A percentile compares a stretch with the other conserved stretches of the same genome.
Conservation (phyloP, 2,888 invertebrate genomes). For the Melanchra persicariae region DNA sequence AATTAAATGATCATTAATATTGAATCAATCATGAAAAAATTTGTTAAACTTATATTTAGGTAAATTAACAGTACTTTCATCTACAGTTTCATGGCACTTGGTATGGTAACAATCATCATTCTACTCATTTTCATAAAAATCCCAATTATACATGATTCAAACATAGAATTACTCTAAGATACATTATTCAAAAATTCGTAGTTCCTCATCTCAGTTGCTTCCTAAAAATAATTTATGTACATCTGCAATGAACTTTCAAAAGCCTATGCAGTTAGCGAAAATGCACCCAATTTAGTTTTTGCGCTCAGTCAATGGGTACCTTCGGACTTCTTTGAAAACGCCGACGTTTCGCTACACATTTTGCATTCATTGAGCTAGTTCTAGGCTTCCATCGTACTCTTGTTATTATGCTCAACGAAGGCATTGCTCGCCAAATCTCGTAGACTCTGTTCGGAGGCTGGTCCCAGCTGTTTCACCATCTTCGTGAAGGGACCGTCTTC, state of each 20-base stretch:
- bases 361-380: neutral
- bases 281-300: neutral
- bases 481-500: conserved; percentile 90
- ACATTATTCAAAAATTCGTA: conserved; percentile 3
- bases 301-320: neutral
- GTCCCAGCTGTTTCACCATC: conserved; percentile 92
- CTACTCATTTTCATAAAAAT: neutral
- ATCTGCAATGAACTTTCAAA: neutral
- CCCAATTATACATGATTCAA: neutral
- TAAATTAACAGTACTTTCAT: neutral
- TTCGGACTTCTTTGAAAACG: neutral
- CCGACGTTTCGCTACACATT: neutral
- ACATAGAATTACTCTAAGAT: neutral
- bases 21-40: too few species aligned
- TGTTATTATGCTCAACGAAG: conserved; percentile 78
- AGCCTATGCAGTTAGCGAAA: neutral
- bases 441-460: conserved; percentile 84
- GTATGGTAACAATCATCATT: neutral
- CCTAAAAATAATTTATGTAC: conserved; percentile 12
- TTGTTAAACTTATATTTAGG: neutral
- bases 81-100: conserved; percentile 5
- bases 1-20: too few species aligned
- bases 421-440: conserved; percentile 83
- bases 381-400: conserved; percentile 24
- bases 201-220: neutral